Evolutionary conservation across 2,888 invertebrate species (phyloP).

Genomic region (Philereme vetulata): DNA sequence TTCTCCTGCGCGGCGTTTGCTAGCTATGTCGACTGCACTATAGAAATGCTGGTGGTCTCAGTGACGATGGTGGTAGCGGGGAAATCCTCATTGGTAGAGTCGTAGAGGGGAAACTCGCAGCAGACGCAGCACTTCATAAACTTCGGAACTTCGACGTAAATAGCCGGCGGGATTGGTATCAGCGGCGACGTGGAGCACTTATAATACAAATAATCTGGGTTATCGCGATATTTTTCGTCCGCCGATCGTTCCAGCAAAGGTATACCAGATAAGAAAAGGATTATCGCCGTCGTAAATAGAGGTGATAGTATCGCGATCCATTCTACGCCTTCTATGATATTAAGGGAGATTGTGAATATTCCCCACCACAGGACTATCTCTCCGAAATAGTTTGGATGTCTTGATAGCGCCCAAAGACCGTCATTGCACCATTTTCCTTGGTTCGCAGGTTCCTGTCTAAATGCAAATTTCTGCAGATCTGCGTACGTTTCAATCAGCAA

Average conservation of each 20-base stretch:
- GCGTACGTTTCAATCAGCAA: slow-evolving; percentile 94
- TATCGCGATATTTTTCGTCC: slow-evolving; percentile 94
- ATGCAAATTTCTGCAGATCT: slow-evolving; percentile 96
- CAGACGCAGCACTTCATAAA: slow-evolving; percentile 92
- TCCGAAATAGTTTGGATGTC: slow-evolving; percentile 98
- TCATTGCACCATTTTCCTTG: slow-evolving; percentile 97
- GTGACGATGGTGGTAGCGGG: slow-evolving; percentile 85
- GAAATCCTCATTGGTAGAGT: slow-evolving; percentile 87
- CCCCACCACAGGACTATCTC: slow-evolving; percentile 98
- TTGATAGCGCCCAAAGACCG: slow-evolving; percentile 93
- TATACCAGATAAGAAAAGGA: slow-evolving; percentile 95
- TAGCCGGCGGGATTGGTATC: slow-evolving; percentile 93
- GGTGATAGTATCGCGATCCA: slow-evolving; percentile 95
- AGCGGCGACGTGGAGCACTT: slow-evolving; percentile 94
- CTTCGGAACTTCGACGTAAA: slow-evolving; percentile 93
- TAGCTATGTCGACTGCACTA: slow-evolving; percentile 90
- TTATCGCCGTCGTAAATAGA: slow-evolving; percentile 93
- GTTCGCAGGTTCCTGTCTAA: slow-evolving; percentile 93
- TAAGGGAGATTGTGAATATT: slow-evolving; percentile 93
- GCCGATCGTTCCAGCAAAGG: slow-evolving; percentile 93
- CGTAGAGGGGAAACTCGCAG: slow-evolving; percentile 95
- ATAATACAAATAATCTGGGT: slow-evolving; percentile 93
- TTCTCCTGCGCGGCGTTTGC: slow-evolving; percentile 73
- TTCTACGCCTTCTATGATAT: slow-evolving; percentile 92
- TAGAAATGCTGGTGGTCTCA: slow-evolving; percentile 88